Evolutionary conservation across 2,797 vertebrate genomes (phyloP).

Genomic region (Sandelia bainsii): DNA sequence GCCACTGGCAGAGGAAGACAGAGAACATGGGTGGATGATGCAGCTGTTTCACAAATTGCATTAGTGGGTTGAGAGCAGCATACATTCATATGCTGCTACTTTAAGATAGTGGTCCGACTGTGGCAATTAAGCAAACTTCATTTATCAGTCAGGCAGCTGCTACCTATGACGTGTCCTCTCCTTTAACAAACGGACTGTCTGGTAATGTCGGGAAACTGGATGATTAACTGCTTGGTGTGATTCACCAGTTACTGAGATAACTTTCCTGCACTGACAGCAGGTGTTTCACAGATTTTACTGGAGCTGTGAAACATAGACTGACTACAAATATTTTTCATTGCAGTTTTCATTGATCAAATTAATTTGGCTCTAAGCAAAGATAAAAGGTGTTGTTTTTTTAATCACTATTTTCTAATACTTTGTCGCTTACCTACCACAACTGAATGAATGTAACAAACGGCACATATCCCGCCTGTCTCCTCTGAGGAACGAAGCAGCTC

Average conservation of each 20-base stretch:
- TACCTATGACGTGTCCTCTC: not conserved
- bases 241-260: not conserved
- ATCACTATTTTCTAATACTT: too few relatives aligned
- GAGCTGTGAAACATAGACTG: not conserved
- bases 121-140: slow-evolving; percentile 9
- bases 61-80: not conserved
- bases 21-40: not conserved
- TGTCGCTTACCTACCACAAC: too few relatives aligned
- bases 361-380: too few relatives aligned
- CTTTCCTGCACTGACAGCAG: not conserved
- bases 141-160: slow-evolving; percentile 7
- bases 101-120: not conserved
- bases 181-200: slow-evolving; percentile 5
- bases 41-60: slow-evolving; percentile 6
- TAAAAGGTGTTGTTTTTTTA: too few relatives aligned
- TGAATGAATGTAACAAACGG: too few relatives aligned
- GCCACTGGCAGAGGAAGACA: slow-evolving; percentile 84
- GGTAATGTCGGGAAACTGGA: not conserved
- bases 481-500: too few relatives aligned
- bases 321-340: too few relatives aligned
- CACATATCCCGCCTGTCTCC: too few relatives aligned
- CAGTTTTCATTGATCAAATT: too few relatives aligned
- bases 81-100: not conserved
- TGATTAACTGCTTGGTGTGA: not conserved
- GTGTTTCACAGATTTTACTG: not conserved